Conservation (phyloP, 2,797 vertebrate species). For the Otolemur crassicaudatus region DNA sequence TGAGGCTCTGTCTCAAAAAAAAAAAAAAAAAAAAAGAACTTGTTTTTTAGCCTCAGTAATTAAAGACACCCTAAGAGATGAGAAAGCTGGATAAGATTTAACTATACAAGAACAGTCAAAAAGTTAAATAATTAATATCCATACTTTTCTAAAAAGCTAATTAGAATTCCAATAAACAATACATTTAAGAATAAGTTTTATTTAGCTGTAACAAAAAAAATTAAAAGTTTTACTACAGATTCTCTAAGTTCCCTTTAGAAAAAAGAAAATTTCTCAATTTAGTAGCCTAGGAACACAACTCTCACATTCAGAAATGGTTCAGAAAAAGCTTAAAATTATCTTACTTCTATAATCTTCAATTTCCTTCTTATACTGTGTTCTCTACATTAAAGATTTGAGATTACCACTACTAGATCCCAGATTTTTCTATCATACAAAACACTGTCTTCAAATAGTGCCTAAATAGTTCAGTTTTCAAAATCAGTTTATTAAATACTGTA, state of each 20-base stretch:
- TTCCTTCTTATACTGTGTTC: neutral
- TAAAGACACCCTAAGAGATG: neutral
- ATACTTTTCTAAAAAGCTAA: conserved; percentile 39
- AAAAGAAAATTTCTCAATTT: neutral
- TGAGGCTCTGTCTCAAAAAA: no score
- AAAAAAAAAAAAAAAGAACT: neutral
- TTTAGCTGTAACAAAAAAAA: neutral
- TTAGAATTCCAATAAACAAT: conserved; percentile 11
- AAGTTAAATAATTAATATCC: conserved; percentile 6
- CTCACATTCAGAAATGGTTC: neutral
- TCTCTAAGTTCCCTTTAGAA: neutral
- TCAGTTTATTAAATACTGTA: neutral
- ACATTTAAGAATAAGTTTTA: conserved; percentile 9
- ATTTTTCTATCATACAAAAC: conserved; percentile 11
- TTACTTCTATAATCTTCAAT: conserved; percentile 38
- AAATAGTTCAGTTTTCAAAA: conserved; percentile 39
- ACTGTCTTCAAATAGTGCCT: neutral
- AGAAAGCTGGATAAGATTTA: conserved; percentile 56
- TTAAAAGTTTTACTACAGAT: conserved; percentile 26
- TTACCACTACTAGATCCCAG: neutral
- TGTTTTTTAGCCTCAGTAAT: no score
- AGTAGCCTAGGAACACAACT: conserved; percentile 6
- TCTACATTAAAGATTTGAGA: conserved; percentile 12
- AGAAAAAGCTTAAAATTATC: conserved; percentile 48
- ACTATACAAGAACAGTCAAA: conserved; percentile 35